Evolutionary conservation across 2,113 vertebrate species (phyloP).

Genomic region (Phodopus roborovskii): DNA sequence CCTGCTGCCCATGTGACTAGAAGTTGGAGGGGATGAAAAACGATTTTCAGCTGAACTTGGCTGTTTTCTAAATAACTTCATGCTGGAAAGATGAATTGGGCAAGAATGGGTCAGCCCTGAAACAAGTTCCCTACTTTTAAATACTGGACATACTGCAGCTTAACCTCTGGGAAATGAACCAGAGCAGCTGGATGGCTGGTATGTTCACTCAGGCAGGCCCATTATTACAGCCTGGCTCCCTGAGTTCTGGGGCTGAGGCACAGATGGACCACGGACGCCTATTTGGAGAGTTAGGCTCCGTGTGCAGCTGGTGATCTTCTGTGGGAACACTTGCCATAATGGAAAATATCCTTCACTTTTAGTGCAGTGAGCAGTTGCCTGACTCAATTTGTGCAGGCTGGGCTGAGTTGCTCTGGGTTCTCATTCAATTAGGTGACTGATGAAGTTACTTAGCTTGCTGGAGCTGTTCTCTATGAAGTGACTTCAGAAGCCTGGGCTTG

Average conservation of each 20-base stretch:
- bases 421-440: conserved; percentile 80
- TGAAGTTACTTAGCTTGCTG: conserved; percentile 68
- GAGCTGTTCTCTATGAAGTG: conserved; percentile 36
- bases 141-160: conserved; percentile 65
- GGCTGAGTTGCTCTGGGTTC: conserved; percentile 77
- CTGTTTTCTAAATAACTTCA: conserved; percentile 82
- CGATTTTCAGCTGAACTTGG: conserved; percentile 77
- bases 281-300: conserved; percentile 73
- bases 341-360: conserved; percentile 82
- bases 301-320: conserved; percentile 68
- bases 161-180: conserved; percentile 81
- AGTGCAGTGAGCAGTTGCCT: conserved; percentile 54
- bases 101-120: conserved; percentile 76
- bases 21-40: conserved; percentile 80
- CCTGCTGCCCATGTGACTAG: conserved; percentile 59
- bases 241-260: conserved; percentile 37
- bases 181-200: conserved; percentile 46
- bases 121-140: conserved; percentile 79
- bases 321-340: conserved; percentile 81
- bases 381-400: conserved; percentile 79
- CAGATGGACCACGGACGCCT: conserved; percentile 60
- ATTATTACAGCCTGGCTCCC: conserved; percentile 68
- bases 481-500: neutral
- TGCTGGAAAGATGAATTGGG: conserved; percentile 78
- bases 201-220: conserved; percentile 55